phyloP scores from a whole-genome alignment of 1,140 invertebrate species.

The Harpegnathos saltator region DNA sequence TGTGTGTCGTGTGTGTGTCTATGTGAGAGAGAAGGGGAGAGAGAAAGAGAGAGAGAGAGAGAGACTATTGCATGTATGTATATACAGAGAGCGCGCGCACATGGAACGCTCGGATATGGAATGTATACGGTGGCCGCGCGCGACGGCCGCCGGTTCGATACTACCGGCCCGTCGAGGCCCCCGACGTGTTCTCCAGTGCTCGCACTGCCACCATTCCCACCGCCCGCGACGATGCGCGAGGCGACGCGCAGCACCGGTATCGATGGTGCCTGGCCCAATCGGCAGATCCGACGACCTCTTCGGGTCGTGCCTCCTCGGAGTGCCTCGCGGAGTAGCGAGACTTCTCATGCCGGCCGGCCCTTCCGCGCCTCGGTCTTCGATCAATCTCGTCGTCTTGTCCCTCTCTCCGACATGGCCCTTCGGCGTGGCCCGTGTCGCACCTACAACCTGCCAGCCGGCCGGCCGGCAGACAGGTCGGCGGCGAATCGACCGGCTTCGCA shows the following conservation, averaged over 20 bases:
- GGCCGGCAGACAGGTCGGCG: background rate
- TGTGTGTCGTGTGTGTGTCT: too few species aligned
- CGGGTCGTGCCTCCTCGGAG: background rate
- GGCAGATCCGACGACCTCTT: conserved; percentile 56
- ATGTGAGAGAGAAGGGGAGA: too few species aligned
- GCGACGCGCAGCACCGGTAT: conserved; percentile 10
- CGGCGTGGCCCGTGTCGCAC: background rate
- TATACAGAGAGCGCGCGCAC: conserved; percentile 11
- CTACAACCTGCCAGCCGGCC: too few species aligned
- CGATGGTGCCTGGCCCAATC: conserved; percentile 58
- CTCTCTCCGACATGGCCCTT: conserved; percentile 57
- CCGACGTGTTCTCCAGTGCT: conserved; percentile 68
- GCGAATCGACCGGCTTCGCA: background rate
- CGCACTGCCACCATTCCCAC: conserved; percentile 60
- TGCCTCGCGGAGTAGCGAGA: too few species aligned
- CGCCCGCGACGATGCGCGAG: conserved; percentile 21
- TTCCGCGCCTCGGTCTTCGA: conserved; percentile 43
- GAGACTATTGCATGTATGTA: background rate
- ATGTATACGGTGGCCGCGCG: conserved; percentile 74
- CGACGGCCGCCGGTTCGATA: conserved; percentile 85
- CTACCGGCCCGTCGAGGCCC: conserved; percentile 80
- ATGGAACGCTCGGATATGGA: conserved; percentile 64
- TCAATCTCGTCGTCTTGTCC: conserved; percentile 74
- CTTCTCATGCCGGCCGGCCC: too few species aligned
- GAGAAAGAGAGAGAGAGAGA: too few species aligned